phyloP scores from a whole-genome alignment of 1,140 invertebrate genomes.

The Zaprionus ornatus region DNA sequence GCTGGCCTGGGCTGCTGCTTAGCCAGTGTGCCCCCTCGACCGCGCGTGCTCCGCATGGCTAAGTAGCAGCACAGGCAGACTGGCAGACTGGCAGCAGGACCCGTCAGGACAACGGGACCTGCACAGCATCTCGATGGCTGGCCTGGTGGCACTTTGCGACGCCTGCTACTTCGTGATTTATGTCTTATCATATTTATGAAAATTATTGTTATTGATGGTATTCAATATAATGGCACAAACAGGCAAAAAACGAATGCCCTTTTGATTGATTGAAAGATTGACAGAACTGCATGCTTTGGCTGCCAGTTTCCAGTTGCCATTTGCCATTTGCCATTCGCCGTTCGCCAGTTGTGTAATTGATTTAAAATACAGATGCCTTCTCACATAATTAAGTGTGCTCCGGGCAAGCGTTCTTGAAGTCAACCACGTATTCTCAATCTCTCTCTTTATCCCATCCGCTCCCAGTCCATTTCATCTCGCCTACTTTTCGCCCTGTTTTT shows the following conservation, averaged over 20 bases:
- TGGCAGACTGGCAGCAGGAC: background rate
- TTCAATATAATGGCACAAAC: conserved; percentile 64
- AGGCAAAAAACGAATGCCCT: conserved; percentile 22
- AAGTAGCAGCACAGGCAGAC: conserved; percentile 42
- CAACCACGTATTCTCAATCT: background rate
- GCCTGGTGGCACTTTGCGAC: conserved; percentile 61
- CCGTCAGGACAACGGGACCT: conserved; percentile 5
- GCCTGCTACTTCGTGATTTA: conserved; percentile 79
- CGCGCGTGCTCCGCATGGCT: conserved; percentile 70
- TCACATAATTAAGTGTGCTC: conserved; percentile 22
- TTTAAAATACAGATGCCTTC: conserved; percentile 55
- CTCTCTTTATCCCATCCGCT: background rate
- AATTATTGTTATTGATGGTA: conserved; percentile 81
- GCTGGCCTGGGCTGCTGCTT: background rate
- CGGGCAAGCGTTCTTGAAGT: background rate
- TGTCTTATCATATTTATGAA: conserved; percentile 82
- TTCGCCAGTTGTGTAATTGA: conserved; percentile 58
- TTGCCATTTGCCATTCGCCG: no score
- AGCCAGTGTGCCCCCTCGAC: conserved; percentile 24
- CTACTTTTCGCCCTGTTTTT: conserved; percentile 43
- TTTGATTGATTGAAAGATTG: conserved; percentile 62
- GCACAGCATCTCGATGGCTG: conserved; percentile 2
- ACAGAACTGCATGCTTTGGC: conserved; percentile 31
- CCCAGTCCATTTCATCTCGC: background rate
- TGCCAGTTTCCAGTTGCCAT: background rate